phyloP scores from a whole-genome alignment of 2,113 vertebrate species.

The Engraulis encrasicolus region DNA sequence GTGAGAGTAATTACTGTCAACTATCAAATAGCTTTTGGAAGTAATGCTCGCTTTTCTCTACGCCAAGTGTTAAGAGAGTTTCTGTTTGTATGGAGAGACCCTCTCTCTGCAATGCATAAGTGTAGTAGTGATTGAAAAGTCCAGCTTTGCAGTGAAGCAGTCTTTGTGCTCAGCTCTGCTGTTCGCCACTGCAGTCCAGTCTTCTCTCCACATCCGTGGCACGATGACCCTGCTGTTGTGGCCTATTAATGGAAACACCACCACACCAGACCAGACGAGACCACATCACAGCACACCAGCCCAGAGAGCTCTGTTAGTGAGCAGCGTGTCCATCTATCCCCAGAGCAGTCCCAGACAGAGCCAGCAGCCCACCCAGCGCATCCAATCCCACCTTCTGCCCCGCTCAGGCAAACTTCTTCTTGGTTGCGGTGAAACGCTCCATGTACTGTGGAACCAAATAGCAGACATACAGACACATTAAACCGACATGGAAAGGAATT shows the following conservation, averaged over 20 bases:
- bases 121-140: neutral
- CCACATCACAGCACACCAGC: neutral
- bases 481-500: neutral
- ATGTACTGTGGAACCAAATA: slow-evolving; percentile 83
- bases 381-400: neutral
- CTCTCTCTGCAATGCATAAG: neutral
- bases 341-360: neutral
- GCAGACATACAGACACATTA: neutral
- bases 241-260: neutral
- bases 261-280: too few relatives aligned
- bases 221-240: neutral
- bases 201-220: too few relatives aligned
- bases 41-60: neutral
- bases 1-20: neutral
- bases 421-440: slow-evolving; percentile 97
- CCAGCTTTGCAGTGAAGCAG: neutral
- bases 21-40: neutral
- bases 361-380: neutral
- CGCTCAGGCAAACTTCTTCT: slow-evolving; percentile 94
- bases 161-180: neutral
- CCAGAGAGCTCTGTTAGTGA: neutral
- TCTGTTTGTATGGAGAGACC: neutral
- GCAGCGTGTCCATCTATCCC: neutral
- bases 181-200: too few relatives aligned
- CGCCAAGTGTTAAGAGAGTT: neutral